Conservation (phyloP, 2,888 invertebrate species). For the Heteromyza rotundicornis region DNA sequence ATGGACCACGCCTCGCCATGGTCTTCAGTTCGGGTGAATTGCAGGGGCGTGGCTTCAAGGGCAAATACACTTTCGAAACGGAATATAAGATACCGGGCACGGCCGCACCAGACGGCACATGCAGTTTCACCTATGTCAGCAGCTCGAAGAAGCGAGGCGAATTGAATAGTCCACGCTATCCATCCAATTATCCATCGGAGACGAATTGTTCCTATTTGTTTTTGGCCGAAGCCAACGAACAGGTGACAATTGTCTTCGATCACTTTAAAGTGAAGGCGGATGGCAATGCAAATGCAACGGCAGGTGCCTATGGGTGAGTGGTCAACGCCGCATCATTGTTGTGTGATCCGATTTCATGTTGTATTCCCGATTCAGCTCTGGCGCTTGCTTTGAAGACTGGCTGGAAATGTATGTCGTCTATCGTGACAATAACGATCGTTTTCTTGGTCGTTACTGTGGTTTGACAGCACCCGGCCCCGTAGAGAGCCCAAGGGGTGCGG, state of each 20-base stretch:
- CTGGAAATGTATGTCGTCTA: conserved; percentile 91
- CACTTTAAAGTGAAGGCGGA: conserved; percentile 89
- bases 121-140: conserved; percentile 90
- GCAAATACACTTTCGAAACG: conserved; percentile 66
- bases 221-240: conserved; percentile 83
- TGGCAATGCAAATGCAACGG: conserved; percentile 74
- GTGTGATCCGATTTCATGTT: not conserved
- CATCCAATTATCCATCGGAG: conserved; percentile 94
- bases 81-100: conserved; percentile 95
- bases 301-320: conserved; percentile 75
- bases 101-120: conserved; percentile 88
- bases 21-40: conserved; percentile 93
- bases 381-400: conserved; percentile 91
- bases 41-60: conserved; percentile 88
- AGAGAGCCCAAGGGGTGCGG: conserved; percentile 87
- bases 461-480: conserved; percentile 92
- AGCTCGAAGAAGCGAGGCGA: conserved; percentile 86
- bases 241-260: conserved; percentile 89
- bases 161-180: conserved; percentile 95
- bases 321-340: not conserved
- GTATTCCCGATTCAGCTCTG: conserved; percentile 65
- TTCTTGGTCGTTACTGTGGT: conserved; percentile 92
- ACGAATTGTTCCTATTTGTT: conserved; percentile 94
- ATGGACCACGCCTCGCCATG: conserved; percentile 92
- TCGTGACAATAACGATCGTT: conserved; percentile 79